Evolutionary conservation across 2,888 invertebrate genomes (phyloP).

Genomic region (Busseola fusca): DNA sequence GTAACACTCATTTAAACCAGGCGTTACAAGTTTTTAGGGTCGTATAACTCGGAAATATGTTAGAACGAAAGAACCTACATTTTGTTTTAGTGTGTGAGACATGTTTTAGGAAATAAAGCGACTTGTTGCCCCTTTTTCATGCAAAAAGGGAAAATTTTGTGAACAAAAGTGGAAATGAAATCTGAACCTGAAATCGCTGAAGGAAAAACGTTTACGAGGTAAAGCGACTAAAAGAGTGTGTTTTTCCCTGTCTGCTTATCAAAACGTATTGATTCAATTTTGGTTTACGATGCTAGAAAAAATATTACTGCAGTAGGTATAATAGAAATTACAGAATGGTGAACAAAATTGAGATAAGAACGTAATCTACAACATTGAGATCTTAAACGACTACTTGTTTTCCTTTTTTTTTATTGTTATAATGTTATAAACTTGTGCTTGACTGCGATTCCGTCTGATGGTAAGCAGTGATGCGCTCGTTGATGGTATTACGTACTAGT

Average conservation of each 20-base stretch:
- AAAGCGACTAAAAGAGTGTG: not conserved
- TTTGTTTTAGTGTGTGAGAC: not conserved
- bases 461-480: too few relatives aligned
- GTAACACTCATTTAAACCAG: conserved; percentile 22
- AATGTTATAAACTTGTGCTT: too few relatives aligned
- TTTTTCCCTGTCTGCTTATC: too few relatives aligned
- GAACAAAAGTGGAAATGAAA: not conserved
- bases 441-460: too few relatives aligned
- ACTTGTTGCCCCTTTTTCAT: conserved; percentile 3
- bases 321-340: not conserved
- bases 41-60: not conserved
- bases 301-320: not conserved
- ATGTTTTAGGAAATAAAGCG: not conserved
- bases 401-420: too few relatives aligned
- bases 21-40: not conserved
- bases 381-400: not conserved
- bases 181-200: not conserved
- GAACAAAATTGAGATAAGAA: not conserved
- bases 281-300: too few relatives aligned
- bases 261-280: not conserved
- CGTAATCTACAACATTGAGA: not conserved
- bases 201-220: not conserved
- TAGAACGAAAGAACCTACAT: not conserved
- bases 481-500: too few relatives aligned
- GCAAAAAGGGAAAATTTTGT: not conserved